Evolutionary conservation across 2,113 vertebrate species (phyloP), one percentile per base, ranked within the genome.

Genomic region (Ceratotherium simum): DNA sequence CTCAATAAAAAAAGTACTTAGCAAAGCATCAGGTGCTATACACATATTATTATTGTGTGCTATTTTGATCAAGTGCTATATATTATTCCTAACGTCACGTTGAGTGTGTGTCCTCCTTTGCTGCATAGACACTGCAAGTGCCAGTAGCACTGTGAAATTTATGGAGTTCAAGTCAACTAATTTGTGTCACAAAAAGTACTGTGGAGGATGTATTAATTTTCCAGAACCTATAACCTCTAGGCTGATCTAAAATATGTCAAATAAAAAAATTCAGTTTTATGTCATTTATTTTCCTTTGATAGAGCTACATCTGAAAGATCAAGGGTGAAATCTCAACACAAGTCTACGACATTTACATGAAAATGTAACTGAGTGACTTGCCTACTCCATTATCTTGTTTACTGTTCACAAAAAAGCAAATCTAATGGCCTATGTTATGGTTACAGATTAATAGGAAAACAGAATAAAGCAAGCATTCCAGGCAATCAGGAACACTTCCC

Each of bases 231-330:
- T 64, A 94, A 58, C 23, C 33, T 76, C 60, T 56, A 60, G 6
- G 6, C 36, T 95, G 18, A 51, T 80, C 51, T 69, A 62, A 96
- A 65, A 67, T n/a, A 36, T 78, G 12, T 70, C 54, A 36, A 92
- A 70, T 90, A 48, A 79, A 96, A 80, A 72, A 65, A 23, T 60
- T 20, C 8, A 23, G 42, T 92, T 87, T 75, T n/a, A 39, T 85
- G 31, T 54, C 18, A 70, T 21, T 65, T 70, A 73, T 64, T 80
- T 91, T 73, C 33, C 9, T 20, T 80, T 70, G 42, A 36, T 93
- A 67, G 8, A 92, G 20, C 48, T 60, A 46, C 33, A 25, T 46
- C 48, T 82, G 60, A 60, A 64, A 86, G n/a, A 56, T 67, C 2
- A 36, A 56, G 21, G 48, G 48, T 72, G 3, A 81, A 42, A 25